Base-by-base conservation (phyloP, 2,888 invertebrate species). In the Drosophila cognata region DNA sequence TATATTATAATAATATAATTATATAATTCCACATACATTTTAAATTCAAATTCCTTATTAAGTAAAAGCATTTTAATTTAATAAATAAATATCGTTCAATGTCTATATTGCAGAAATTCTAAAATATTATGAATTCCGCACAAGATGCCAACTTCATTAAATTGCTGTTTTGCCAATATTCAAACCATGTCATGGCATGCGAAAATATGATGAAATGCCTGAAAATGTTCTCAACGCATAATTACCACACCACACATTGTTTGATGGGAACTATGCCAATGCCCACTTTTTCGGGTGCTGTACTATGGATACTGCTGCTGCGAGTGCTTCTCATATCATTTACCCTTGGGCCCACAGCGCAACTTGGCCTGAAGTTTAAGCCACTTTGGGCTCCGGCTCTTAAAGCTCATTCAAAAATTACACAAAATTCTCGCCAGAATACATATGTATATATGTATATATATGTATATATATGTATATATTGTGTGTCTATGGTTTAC, bases 241-340 rank as follows among this genome's bases (percentile, higher is more conserved):
- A 74, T 88, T 88, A 72, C 67, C 69, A 53, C 79, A 82, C 71
- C 81, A 82, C 71, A 86, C 82, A 79, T 68, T 79, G 71, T 76
- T 63, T 50, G 62, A 68, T 81, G 84, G 76, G 82, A 84, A 89
- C 82, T 79, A 89, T 89, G 84, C 87, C 89, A 84, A 71, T 84
- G 82, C 56, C 73, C 71, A 52, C 41, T 67, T 58, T 64, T 70
- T 79, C 38, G 70, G 35, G 36, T 56, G 31, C 29, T 53, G 56
- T 53, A 58, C 46, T 41, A 62, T 51, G 50, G 56, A 29, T 35
- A 46, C 36, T 1, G 29, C 36, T 31, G 31, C 21, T n/a, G 18
- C 16, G 29, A 25, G 2, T 28, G 58, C 35, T 25, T 28, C 56
- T 50, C 64, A 60, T 33, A 59, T 33, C 66, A 58, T 64, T 76